Evolutionary conservation across 2,888 invertebrate genomes (phyloP).

Genomic region (Caenorhabditis sp.): DNA sequence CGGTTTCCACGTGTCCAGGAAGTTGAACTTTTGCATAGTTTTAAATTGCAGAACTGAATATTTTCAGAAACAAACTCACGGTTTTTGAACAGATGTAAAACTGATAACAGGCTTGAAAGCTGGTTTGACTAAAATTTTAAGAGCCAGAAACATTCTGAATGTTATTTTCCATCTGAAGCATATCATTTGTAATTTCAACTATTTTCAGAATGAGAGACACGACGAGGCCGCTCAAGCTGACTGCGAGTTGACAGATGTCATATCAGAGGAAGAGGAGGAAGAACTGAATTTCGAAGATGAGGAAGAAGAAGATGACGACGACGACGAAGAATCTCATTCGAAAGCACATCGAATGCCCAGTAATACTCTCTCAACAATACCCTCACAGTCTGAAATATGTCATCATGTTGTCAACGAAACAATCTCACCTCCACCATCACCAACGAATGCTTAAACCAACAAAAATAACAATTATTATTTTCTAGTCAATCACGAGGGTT

Average conservation of each 20-base stretch:
- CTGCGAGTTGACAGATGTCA: conserved; percentile 53
- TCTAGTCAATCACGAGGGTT: not conserved
- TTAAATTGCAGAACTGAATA: too few relatives aligned
- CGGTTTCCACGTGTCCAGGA: too few relatives aligned
- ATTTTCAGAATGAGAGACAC: conserved; percentile 13
- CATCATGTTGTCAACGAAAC: conserved; percentile 13
- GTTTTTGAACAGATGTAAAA: too few relatives aligned
- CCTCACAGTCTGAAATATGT: not conserved
- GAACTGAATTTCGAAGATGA: conserved; percentile 31
- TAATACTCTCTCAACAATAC: conserved; percentile 6
- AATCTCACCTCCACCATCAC: not conserved
- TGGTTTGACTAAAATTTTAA: too few relatives aligned
- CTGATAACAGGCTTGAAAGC: too few relatives aligned
- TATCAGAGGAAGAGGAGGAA: conserved; percentile 52
- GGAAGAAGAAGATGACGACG: conserved; percentile 49
- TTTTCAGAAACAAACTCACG: too few relatives aligned
- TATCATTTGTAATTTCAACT: too few relatives aligned
- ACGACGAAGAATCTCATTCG: conserved; percentile 7
- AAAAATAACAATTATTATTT: not conserved
- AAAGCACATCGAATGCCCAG: not conserved
- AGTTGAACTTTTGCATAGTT: too few relatives aligned
- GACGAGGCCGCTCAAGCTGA: conserved; percentile 61
- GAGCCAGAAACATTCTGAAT: too few relatives aligned
- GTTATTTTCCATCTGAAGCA: too few relatives aligned
- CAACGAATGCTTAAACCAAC: not conserved